Conservation (phyloP, 2,113 vertebrate species). For the Galeopterus variegatus region DNA sequence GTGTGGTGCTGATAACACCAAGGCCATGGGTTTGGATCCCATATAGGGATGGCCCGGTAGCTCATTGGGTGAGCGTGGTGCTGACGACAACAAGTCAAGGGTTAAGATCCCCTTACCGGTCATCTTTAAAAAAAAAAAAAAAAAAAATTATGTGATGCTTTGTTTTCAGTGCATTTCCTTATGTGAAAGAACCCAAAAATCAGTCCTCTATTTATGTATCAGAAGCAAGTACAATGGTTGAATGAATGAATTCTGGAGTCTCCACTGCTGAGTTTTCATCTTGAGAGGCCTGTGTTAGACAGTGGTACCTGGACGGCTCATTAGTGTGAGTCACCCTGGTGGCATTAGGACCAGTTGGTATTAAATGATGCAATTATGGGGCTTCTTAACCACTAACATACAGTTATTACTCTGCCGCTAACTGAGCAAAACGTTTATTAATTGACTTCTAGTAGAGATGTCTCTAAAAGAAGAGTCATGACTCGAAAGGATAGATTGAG, state of each 20-base stretch:
- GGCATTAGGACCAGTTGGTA: conserved; percentile 56
- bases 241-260: conserved; percentile 2
- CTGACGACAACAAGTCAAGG: too few species aligned
- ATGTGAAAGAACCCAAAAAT: conserved; percentile 28
- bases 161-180: conserved; percentile 46
- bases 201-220: not conserved
- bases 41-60: too few species aligned
- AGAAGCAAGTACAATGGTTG: not conserved
- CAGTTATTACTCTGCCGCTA: conserved; percentile 74
- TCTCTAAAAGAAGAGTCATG: not conserved
- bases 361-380: conserved; percentile 69
- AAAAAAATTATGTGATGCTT: not conserved
- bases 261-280: not conserved
- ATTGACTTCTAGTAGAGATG: conserved; percentile 44
- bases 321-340: conserved; percentile 68
- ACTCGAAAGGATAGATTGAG: not conserved
- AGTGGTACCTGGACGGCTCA: conserved; percentile 42
- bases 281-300: conserved; percentile 49
- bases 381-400: conserved; percentile 57
- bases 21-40: too few species aligned
- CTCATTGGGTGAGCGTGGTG: too few species aligned
- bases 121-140: too few species aligned
- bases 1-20: too few species aligned
- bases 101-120: too few species aligned
- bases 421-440: conserved; percentile 64